Conservation (phyloP, 35 echinoderm and acorn worm species). For the Apostichopus californicus region DNA sequence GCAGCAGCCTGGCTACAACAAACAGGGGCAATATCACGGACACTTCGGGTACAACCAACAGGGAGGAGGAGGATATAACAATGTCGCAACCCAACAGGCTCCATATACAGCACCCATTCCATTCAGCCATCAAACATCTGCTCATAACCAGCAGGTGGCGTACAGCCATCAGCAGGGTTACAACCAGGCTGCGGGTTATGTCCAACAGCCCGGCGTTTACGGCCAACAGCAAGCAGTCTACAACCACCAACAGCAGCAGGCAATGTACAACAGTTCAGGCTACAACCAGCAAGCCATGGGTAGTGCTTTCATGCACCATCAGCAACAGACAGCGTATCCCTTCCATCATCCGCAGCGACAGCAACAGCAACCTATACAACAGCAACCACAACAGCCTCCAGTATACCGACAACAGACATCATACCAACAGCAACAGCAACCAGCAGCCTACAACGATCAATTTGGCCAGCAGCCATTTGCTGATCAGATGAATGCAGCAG, state of each 20-base stretch:
- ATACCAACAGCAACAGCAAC: constrained; percentile 18
- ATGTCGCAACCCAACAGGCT: background rate
- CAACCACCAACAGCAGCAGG: constrained; percentile 40
- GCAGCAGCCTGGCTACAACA: constrained; percentile 9
- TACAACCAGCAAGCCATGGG: constrained; percentile 35
- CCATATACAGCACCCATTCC: background rate
- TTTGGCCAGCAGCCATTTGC: constrained; percentile 65
- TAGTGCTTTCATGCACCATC: constrained; percentile 40
- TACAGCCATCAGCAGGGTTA: constrained; percentile 29
- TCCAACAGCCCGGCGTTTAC: background rate
- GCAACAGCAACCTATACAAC: constrained; percentile 40
- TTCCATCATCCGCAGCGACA: constrained; percentile 62
- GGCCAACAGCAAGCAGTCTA: constrained; percentile 29
- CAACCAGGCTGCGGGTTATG: background rate
- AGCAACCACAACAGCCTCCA: constrained; percentile 39
- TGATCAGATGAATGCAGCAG: constrained; percentile 45
- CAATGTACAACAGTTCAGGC: background rate
- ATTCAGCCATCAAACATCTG: background rate
- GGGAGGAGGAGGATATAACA: background rate
- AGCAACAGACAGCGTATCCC: constrained; percentile 52
- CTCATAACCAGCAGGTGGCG: background rate
- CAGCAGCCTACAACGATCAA: constrained; percentile 47
- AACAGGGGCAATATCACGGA: constrained; percentile 22
- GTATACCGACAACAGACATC: constrained; percentile 44
- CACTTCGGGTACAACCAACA: constrained; percentile 3